Percentiles rank a stretch among this genome's conserved stretches.
Evolutionary conservation across 1,140 invertebrate genomes (phyloP).

Genomic region (Orius insidiosus): DNA sequence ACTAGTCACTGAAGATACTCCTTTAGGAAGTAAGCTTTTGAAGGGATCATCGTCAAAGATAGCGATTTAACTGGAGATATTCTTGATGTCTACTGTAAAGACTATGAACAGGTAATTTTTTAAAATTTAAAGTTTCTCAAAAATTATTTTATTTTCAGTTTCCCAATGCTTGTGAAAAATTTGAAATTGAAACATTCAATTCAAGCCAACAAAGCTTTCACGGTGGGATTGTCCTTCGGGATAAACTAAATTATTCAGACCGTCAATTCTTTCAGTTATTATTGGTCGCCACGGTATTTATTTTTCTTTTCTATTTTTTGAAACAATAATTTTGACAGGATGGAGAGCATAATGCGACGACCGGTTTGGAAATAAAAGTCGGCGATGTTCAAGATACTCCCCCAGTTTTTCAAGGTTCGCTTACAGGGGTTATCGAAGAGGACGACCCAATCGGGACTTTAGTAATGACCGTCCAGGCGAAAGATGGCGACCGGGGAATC

Average conservation of each 20-base stretch:
- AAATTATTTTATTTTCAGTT: conserved; percentile 30
- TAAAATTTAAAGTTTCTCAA: conserved; percentile 5
- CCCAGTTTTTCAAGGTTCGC: conserved; percentile 60
- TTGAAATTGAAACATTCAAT: conserved; percentile 43
- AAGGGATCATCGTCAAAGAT: conserved; percentile 54
- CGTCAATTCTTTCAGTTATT: conserved; percentile 55
- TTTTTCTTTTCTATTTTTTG: conserved; percentile 5
- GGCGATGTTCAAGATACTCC: conserved; percentile 68
- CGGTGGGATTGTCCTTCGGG: conserved; percentile 44
- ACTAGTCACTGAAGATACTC: conserved; percentile 57
- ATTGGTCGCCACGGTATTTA: conserved; percentile 47
- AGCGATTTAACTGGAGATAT: conserved; percentile 60
- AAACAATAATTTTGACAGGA: conserved; percentile 36
- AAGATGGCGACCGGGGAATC: conserved; percentile 63
- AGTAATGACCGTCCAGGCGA: conserved; percentile 58
- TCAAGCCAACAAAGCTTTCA: conserved; percentile 41
- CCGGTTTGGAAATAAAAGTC: conserved; percentile 56
- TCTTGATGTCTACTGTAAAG: conserved; percentile 54
- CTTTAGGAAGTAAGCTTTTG: conserved; percentile 53
- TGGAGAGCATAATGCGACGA: conserved; percentile 50
- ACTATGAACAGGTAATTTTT: conserved; percentile 30
- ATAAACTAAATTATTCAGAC: conserved; percentile 48
- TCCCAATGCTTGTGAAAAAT: conserved; percentile 48
- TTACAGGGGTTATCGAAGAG: conserved; percentile 64
- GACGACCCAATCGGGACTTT: conserved; percentile 69